A percentile compares a stretch with the other conserved stretches of the same genome.
Evolutionary conservation across 2,113 vertebrate species (phyloP).

Genomic region (Setophaga coronata): DNA sequence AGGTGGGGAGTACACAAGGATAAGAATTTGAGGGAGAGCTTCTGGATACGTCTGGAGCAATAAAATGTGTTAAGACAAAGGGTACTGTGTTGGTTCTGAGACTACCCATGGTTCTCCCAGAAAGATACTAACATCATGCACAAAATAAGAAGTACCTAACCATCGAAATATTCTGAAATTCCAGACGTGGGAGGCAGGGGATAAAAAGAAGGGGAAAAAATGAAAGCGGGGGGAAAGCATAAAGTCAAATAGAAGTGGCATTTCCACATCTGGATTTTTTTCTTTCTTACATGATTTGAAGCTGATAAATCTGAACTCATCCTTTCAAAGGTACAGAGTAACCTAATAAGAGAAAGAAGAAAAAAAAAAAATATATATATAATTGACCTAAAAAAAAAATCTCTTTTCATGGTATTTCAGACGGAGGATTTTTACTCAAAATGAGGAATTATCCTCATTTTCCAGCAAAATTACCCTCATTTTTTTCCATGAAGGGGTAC

Average conservation of each 20-base stretch:
- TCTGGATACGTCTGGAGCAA: background rate
- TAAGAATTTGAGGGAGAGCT: background rate
- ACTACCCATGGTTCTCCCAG: rapidly evolving
- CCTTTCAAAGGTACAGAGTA: background rate
- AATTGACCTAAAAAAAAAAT: background rate
- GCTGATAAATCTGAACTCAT: background rate
- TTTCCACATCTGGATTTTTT: background rate
- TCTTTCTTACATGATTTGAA: background rate
- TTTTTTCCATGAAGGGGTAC: background rate
- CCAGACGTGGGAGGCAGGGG: rapidly evolving
- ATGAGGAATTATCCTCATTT: background rate
- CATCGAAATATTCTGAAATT: background rate
- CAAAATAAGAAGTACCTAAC: background rate
- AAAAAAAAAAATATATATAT: background rate
- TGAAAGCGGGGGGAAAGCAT: rapidly evolving
- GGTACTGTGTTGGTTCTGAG: background rate
- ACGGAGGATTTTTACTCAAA: background rate
- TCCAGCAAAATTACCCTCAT: background rate
- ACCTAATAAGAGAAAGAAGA: background rate
- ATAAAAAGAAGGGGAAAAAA: background rate
- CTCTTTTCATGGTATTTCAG: background rate
- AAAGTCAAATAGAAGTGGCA: background rate
- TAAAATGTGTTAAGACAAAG: background rate
- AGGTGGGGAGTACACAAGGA: background rate
- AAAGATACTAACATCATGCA: background rate